Evolutionary conservation across 1,140 invertebrate species (phyloP).

Genomic region (Tetramorium parvispinum): DNA sequence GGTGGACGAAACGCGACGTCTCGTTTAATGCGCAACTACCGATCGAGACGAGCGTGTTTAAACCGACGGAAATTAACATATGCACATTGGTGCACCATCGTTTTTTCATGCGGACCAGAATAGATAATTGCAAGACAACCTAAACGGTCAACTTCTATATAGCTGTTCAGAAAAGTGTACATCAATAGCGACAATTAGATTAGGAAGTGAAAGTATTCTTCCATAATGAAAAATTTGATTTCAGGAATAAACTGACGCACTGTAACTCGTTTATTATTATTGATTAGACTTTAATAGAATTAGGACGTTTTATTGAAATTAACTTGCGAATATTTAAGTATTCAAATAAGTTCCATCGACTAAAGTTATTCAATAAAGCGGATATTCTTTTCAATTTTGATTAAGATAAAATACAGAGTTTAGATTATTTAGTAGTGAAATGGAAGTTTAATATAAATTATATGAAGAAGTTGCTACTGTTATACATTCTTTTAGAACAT

Average conservation of each 20-base stretch:
- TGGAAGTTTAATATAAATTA: conserved; percentile 34
- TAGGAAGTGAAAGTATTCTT: not conserved
- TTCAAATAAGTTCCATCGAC: not conserved
- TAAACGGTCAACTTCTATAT: conserved; percentile 31
- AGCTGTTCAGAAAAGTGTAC: conserved; percentile 35
- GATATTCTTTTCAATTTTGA: not conserved
- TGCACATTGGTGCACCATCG: conserved; percentile 27
- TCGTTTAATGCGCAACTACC: conserved; percentile 2
- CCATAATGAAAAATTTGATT: conserved; percentile 1
- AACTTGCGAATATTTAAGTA: not conserved
- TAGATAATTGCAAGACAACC: conserved; percentile 36
- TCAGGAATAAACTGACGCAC: not conserved
- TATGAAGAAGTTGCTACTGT: conserved; percentile 38
- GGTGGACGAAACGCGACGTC: conserved; percentile 16
- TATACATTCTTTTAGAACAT: conserved; percentile 51
- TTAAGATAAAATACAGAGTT: conserved; percentile 20
- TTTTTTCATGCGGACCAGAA: conserved; percentile 58
- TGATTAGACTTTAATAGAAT: not conserved
- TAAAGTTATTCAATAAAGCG: not conserved
- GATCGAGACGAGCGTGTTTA: not conserved
- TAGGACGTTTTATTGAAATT: conserved; percentile 4
- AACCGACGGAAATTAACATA: conserved; percentile 17
- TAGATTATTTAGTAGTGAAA: not conserved
- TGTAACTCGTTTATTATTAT: not conserved
- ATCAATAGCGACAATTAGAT: conserved; percentile 39